Evolutionary conservation across 2,797 vertebrate species (phyloP), one percentile per base, ranked within the genome.

Genomic region (Phyllotis vaccarum): DNA sequence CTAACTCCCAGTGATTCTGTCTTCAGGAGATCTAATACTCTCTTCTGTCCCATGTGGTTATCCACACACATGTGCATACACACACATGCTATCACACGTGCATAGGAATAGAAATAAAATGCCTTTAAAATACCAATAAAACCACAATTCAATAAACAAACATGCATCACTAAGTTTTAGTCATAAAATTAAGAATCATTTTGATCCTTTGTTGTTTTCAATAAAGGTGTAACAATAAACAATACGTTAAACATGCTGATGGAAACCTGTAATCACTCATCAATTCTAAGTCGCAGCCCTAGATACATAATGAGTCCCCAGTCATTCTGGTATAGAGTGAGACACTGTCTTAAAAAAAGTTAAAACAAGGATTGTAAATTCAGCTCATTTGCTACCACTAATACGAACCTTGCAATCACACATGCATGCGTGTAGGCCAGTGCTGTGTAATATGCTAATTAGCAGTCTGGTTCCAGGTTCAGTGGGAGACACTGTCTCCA

Each of bases 101-200:
- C 16, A 64, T 64, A 86, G 14, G 52, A 52, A 86, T 86, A 68
- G n/a, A 86, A 68, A 52, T 24, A 86, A 52, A 52, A 37, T 31
- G 62, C 13, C 58, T 66, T 85, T 22, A 64, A 85, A 83, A 22
- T 2, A 79, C 34, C 49, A 16, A 64, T 64, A 54, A 82, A 89
- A 87, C n/a, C 11, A 40, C 34, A 83, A 34, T n/a, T 91, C 80
- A 86, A 54, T 82, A 86, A 93, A 80, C 62, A 87, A 34, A 31
- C 6, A 37, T 7, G 21, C 46, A 60, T 80, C 46, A 56, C 37
- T 12, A 21, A 91, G 56, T 72, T 86, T 56, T 27, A 64, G 6
- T 24, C 34, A 52, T 70, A 27, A 37, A 70, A 37, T 11, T 54
- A 54, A 66, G 34, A 37, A 37, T 66, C 54, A 74, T 58, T 60